A percentile compares a stretch with the other conserved stretches of the same genome.
phyloP scores from a whole-genome alignment of 2,888 invertebrate genomes.

The Lottia gigantea region DNA sequence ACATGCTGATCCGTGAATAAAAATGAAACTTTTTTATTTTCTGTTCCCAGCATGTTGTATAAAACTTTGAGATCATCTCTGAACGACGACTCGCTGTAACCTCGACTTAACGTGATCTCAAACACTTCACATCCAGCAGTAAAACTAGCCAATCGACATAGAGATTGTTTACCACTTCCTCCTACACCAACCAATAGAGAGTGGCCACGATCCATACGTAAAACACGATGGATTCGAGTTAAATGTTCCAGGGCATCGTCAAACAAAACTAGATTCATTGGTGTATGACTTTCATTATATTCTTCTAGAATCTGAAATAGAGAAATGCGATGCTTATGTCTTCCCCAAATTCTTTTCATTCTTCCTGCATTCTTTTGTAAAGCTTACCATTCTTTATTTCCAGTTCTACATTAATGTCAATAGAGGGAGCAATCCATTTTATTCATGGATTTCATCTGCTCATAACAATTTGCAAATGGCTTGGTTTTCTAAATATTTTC shows the following conservation, averaged over 20 bases:
- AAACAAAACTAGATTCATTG: constrained; percentile 86
- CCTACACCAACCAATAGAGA: constrained; percentile 88
- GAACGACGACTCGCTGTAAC: constrained; percentile 85
- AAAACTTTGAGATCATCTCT: constrained; percentile 87
- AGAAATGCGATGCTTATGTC: no score
- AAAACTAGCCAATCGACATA: constrained; percentile 83
- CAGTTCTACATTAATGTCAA: no score
- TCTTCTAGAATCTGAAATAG: constrained; percentile 80
- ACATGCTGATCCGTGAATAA: constrained; percentile 85
- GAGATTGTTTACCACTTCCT: constrained; percentile 87
- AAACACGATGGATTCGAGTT: constrained; percentile 85
- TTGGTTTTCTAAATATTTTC: no score
- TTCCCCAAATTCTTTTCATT: no score
- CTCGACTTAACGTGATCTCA: constrained; percentile 84
- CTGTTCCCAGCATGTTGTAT: constrained; percentile 82
- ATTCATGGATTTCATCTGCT: no score
- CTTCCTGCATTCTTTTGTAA: no score
- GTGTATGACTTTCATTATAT: constrained; percentile 80
- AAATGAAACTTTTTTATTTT: constrained; percentile 83
- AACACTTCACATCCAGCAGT: constrained; percentile 86
- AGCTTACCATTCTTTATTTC: no score
- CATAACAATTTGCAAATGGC: no score
- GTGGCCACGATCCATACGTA: constrained; percentile 87
- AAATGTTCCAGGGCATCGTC: constrained; percentile 92
- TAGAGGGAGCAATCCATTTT: no score